Evolutionary conservation across 2,888 invertebrate species (phyloP).

Genomic region (Aspidapion aeneum): DNA sequence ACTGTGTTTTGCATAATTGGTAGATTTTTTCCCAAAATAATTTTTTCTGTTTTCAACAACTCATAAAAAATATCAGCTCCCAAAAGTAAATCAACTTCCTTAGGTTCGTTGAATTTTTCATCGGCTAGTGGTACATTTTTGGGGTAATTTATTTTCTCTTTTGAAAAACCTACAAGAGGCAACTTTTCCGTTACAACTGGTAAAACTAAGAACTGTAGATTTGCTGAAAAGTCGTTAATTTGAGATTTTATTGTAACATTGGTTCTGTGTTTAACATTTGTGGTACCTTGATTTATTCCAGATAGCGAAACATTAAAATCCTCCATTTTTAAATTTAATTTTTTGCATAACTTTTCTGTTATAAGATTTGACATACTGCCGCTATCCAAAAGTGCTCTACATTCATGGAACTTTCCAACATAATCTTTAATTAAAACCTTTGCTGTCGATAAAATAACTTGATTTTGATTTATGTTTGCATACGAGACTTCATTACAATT

Average conservation of each 20-base stretch:
- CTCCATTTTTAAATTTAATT: conserved; percentile 8
- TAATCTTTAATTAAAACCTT: conserved; percentile 13
- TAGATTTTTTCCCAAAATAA: conserved; percentile 9
- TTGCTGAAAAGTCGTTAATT: conserved; percentile 7
- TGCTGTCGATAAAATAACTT: conserved; percentile 18
- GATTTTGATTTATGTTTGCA: conserved; percentile 1
- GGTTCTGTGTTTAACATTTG: conserved; percentile 4
- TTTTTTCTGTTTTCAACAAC: conserved; percentile 6
- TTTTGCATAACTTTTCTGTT: too few species aligned
- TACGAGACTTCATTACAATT: too few species aligned
- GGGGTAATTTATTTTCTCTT: conserved; percentile 3
- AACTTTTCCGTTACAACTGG: conserved; percentile 14
- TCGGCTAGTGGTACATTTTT: conserved; percentile 13
- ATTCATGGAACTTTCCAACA: conserved; percentile 7
- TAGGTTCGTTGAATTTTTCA: conserved; percentile 10
- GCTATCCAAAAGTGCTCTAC: conserved; percentile 16
- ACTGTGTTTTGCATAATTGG: conserved; percentile 16
- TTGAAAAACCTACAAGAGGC: conserved; percentile 6
- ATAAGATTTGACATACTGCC: too few species aligned
- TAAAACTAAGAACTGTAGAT: conserved; percentile 11
- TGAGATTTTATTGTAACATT: conserved; percentile 8
- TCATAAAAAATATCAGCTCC: conserved; percentile 12
- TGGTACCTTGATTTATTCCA: conserved; percentile 11
- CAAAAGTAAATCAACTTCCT: conserved; percentile 10
- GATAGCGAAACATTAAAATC: neutral